Percentiles rank a stretch among this genome's conserved stretches.
phyloP scores from a whole-genome alignment of 2,797 vertebrate genomes.

The Aythya fuligula region DNA sequence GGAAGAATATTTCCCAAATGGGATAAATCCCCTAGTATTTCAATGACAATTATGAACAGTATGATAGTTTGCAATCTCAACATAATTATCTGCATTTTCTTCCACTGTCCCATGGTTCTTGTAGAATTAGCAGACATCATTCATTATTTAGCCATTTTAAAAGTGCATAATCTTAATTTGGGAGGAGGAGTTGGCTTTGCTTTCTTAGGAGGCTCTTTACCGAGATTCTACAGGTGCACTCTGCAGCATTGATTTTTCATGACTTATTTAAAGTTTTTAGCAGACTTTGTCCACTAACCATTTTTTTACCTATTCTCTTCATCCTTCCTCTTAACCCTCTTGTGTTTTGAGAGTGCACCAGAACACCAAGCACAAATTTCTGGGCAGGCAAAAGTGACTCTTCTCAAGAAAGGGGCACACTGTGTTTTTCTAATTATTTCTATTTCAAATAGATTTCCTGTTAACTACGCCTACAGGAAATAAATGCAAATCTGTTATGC shows the following conservation, averaged over 20 bases:
- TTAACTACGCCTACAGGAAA: constrained; percentile 35
- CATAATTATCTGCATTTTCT: not conserved
- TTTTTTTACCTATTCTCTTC: not conserved
- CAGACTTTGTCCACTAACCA: not conserved
- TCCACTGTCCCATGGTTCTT: not conserved
- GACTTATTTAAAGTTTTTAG: not conserved
- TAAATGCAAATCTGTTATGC: not conserved
- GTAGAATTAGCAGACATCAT: not conserved
- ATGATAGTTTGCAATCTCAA: not conserved
- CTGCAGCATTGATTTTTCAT: not conserved
- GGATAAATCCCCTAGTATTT: not conserved
- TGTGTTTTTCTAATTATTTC: not conserved
- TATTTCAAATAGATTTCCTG: not conserved
- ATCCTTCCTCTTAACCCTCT: not conserved
- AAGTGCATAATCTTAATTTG: not conserved
- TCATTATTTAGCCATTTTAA: not conserved
- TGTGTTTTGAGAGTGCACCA: not conserved
- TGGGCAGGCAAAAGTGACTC: not conserved
- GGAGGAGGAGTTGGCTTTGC: not conserved
- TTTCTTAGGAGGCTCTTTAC: not conserved
- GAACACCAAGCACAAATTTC: not conserved
- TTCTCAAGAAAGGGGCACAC: not conserved
- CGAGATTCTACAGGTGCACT: not conserved
- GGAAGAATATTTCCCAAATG: not conserved
- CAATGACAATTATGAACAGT: not conserved